These are phyloP conservation scores for Gallinago stenura DNA, from an alignment of 2,797 vertebrate genomes.

Conservation along the genomic window DNA sequence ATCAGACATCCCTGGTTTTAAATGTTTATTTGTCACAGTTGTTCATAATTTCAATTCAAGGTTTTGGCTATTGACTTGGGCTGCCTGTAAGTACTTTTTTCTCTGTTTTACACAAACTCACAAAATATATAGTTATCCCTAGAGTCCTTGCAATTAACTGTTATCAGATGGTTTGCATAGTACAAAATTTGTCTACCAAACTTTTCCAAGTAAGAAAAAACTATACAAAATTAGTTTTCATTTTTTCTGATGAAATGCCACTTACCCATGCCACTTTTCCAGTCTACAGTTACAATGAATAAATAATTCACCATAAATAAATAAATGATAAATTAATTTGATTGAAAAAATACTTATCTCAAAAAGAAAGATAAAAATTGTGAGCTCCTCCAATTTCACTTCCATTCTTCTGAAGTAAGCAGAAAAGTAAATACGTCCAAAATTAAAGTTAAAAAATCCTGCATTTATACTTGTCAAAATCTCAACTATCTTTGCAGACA, in stretches of 20 bases:
- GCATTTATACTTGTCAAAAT: neutral
- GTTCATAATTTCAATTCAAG: neutral
- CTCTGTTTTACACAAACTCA: neutral
- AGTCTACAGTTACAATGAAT: neutral
- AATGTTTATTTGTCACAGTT: neutral
- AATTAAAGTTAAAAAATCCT: neutral
- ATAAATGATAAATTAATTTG: neutral
- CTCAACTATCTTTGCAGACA: neutral
- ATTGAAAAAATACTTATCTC: neutral
- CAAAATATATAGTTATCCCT: neutral
- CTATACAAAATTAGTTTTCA: neutral
- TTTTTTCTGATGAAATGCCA: neutral
- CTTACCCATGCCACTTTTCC: neutral
- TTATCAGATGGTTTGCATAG: neutral
- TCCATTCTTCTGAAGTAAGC: neutral
- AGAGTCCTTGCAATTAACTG: neutral
- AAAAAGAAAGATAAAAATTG: neutral
- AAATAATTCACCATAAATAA: no score
- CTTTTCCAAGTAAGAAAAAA: neutral
- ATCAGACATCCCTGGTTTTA: neutral
- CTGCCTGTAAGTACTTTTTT: neutral
- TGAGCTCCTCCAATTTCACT: neutral
- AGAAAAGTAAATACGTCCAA: neutral
- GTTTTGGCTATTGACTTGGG: neutral
- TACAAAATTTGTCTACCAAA: neutral